Evolutionary conservation across 2,113 vertebrate species (phyloP), one percentile per base, ranked within the genome.

Genomic region (Brachypodius melanocephalos): DNA sequence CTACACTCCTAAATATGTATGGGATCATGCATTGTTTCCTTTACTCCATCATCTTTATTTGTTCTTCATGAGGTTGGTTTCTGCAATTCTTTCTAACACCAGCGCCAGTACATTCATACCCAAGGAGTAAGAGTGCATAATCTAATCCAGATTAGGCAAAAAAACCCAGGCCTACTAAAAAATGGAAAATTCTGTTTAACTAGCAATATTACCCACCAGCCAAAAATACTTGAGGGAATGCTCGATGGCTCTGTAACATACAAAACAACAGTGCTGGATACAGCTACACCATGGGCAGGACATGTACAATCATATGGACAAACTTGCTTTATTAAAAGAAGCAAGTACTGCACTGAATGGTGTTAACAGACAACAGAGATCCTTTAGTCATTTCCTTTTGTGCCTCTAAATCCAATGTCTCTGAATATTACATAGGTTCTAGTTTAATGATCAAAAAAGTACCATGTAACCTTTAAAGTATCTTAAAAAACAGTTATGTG

Each of bases 251-350:
- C 78, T 34, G 15, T 45, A 85, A 78, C 13, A 42, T 5, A 59
- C 2, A 42, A 38, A 90, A 69, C 10, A 68, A 52, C 46, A 77
- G 49, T 78, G 38, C 48, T 89, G n/a, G 46, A 55, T 55, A 89
- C 58, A 95, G 49, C 58, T 68, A 31, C 25, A 31, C 26, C 32
- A 46, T 3, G 9, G 58, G 45, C 17, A 58, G 59, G 29, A 66
- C 0, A 1, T 6, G 5, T 42, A 81, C 24, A 65, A 34, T 19
- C n/a, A 54, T 12, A 69, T 0, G 0, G n/a, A 38, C 38, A 90
- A 38, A 66, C 6, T 5, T 16, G 34, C 36, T 63, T 91, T 51
- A n/a, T 24, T 55, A 81, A 66, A 89, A 68, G 49, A 63, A 88
- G 48, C 19, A 77, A 48, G 12, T 21, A 58, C 34, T 77, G 55